A percentile compares a stretch with the other conserved stretches of the same genome.
phyloP scores from a whole-genome alignment of 1,140 invertebrate genomes.

The Lerema accius region DNA sequence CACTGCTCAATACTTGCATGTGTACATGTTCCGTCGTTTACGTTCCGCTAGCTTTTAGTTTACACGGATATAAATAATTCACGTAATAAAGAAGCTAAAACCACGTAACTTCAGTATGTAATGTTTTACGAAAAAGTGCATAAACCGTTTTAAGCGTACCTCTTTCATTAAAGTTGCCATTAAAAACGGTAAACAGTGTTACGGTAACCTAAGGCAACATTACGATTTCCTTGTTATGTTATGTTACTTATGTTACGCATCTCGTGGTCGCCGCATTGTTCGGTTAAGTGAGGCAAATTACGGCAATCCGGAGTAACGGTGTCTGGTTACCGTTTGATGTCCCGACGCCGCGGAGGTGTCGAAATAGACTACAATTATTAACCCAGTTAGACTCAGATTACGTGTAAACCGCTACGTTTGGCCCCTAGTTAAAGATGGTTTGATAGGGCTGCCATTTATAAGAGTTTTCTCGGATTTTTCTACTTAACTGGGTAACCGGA shows the following conservation, averaged over 20 bases:
- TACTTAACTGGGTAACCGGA: no score
- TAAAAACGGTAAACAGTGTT: conserved; percentile 8
- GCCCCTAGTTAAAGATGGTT: conserved; percentile 1
- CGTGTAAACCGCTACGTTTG: conserved; percentile 31
- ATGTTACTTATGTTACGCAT: conserved; percentile 25
- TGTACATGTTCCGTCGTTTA: conserved; percentile 6
- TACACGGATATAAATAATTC: not conserved
- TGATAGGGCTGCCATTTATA: no score
- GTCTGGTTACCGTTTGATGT: conserved; percentile 37
- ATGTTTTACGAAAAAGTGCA: conserved; percentile 7
- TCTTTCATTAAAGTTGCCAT: not conserved
- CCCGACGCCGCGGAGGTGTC: conserved; percentile 33
- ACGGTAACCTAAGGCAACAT: conserved; percentile 25
- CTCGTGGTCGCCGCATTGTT: conserved; percentile 17
- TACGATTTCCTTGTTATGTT: conserved; percentile 26
- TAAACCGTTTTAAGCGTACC: conserved; percentile 25
- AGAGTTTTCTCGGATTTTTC: no score
- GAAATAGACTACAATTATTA: conserved; percentile 46
- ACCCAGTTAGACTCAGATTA: conserved; percentile 45
- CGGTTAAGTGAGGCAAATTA: conserved; percentile 22
- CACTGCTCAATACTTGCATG: conserved; percentile 33
- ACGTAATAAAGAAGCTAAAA: conserved; percentile 1
- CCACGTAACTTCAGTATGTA: not conserved
- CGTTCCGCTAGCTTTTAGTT: conserved; percentile 5
- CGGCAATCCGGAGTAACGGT: conserved; percentile 37